These are phyloP conservation scores for Phengaris arion DNA, from an alignment of 2,888 invertebrate species.

Conservation along the genomic window DNA sequence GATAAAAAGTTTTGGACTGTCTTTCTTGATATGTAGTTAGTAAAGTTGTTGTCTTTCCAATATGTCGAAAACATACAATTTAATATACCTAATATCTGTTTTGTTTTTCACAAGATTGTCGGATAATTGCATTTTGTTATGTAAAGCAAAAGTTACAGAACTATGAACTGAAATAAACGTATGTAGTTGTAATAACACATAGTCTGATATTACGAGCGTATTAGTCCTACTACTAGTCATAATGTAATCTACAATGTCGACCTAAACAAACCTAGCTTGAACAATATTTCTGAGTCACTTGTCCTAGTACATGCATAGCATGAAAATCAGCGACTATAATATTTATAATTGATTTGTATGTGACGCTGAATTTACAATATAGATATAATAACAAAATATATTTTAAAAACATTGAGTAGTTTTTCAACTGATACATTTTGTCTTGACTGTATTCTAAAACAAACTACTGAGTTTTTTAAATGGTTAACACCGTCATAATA, in stretches of 20 bases:
- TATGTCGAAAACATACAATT: background rate
- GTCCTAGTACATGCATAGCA: background rate
- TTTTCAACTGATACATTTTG: too few relatives aligned
- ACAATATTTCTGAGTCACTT: background rate
- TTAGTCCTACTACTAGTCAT: background rate
- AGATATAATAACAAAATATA: background rate
- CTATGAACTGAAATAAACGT: background rate
- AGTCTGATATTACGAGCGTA: background rate
- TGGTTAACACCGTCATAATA: too few relatives aligned
- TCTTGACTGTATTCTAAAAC: too few relatives aligned
- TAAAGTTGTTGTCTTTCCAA: background rate
- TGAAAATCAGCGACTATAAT: background rate
- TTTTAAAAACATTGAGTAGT: background rate
- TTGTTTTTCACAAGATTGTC: background rate
- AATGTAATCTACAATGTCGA: constrained; percentile 14
- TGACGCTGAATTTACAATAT: background rate
- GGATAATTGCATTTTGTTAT: background rate
- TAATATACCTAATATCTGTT: background rate
- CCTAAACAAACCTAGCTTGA: constrained; percentile 3
- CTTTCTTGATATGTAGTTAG: too few relatives aligned
- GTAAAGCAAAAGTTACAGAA: background rate
- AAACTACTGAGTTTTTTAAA: too few relatives aligned
- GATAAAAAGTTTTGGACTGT: too few relatives aligned
- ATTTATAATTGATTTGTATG: background rate
- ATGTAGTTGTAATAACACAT: background rate